phyloP scores from a whole-genome alignment of 2,888 invertebrate genomes.

The Sacculina carcini region DNA sequence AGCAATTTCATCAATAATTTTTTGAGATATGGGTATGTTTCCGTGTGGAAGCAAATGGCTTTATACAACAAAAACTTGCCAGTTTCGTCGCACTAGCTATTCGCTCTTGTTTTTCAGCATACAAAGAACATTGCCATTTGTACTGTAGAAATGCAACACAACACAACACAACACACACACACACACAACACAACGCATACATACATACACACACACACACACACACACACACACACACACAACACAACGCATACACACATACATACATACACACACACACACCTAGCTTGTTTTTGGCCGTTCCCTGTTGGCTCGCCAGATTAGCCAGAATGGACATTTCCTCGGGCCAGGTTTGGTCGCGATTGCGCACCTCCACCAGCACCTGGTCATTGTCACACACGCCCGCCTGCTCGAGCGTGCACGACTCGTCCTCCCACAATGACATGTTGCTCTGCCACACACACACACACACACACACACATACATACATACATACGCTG shows the following conservation, averaged over 20 bases:
- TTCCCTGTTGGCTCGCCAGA: slow-evolving; percentile 6
- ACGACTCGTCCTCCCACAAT: slow-evolving; percentile 47
- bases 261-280: neutral
- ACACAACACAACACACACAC: too few species aligned
- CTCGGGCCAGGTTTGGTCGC: slow-evolving; percentile 80
- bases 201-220: neutral
- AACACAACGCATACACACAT: too few species aligned
- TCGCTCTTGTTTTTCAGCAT: too few species aligned
- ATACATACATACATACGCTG: slow-evolving; percentile 1
- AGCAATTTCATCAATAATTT: too few species aligned
- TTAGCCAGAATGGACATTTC: slow-evolving; percentile 39
- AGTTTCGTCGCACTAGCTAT: too few species aligned
- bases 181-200: too few species aligned
- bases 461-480: neutral
- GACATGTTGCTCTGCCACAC: slow-evolving; percentile 16
- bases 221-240: neutral
- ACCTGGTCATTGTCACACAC: slow-evolving; percentile 45
- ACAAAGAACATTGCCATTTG: neutral
- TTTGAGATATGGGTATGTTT: too few species aligned
- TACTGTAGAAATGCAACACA: neutral
- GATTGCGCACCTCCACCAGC: slow-evolving; percentile 53
- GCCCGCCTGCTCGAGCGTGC: slow-evolving; percentile 40
- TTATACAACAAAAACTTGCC: too few species aligned
- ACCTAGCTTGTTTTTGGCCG: slow-evolving; percentile 7
- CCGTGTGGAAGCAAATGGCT: too few species aligned